Base-by-base conservation (phyloP, 2,113 vertebrate genomes). In the Silurus meridionalis region DNA sequence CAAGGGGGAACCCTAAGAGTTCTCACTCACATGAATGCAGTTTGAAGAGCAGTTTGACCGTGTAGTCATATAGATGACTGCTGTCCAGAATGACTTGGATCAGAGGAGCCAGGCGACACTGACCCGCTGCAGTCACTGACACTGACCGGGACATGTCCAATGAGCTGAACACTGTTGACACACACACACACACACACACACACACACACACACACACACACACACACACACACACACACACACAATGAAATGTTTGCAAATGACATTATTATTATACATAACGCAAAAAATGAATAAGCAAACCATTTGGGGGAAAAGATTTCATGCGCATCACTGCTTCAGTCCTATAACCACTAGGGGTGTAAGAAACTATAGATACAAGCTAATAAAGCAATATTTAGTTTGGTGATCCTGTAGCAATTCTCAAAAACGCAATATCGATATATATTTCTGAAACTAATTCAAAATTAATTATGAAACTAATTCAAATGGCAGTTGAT, bases 21-120 rank as follows among this genome's bases (percentile, higher is more conserved):
- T n/a, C 28, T 84, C 80, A 97, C 98, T 98, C 92, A 99, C 98
- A 99, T 90, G 97, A 99, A 90, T 99, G 98, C 28, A 99, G 96
- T 91, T 99, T 99, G 94, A 99, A 99, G 91, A 99, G 97, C 72
- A 99, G 96, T 91, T 98, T 99, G 91, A 99, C 98, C 0, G 96
- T 97, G 93, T 99, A 99, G 92, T 99, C 97, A 0, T 99, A 99
- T 89, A 99, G 96, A 91, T 99, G 97, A 94, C 98, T 99, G 93
- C 94, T 94, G 95, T 99, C 98, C 91, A 98, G 88, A 88, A 99
- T 98, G 85, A 98, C 98, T 92, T 98, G 98, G 90, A 99, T 99
- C 84, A 99, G 96, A 0, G 98, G 98, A 9, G 97, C 98, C 25
- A 99, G 94, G n/a, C 98, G 98, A 92, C 98, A 99, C 94, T 99